Conservation (phyloP, 2,888 invertebrate genomes). For the Rhingia rostrata region DNA sequence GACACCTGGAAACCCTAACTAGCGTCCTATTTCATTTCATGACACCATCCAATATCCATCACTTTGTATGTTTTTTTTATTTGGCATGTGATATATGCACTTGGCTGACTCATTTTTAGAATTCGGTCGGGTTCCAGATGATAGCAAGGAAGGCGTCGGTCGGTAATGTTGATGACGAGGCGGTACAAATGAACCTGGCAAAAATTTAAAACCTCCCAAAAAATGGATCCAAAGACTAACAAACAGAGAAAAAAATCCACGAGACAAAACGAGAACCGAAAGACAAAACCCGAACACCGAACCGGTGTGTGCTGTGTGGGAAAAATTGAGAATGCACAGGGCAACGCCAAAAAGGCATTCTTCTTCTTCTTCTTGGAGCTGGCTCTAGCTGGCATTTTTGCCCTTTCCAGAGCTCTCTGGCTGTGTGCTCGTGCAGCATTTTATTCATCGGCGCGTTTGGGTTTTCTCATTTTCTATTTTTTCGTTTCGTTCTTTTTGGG, state of each 20-base stretch:
- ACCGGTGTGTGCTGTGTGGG: conserved; percentile 68
- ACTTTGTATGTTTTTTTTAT: conserved; percentile 2
- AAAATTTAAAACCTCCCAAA: conserved; percentile 72
- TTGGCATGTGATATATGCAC: background rate
- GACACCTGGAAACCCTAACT: conserved; percentile 20
- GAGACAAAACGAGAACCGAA: conserved; percentile 61
- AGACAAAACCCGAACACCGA: conserved; percentile 66
- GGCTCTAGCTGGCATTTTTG: conserved; percentile 62
- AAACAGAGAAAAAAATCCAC: conserved; percentile 13
- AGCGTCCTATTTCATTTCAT: conserved; percentile 39
- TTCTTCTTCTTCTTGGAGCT: conserved; percentile 44
- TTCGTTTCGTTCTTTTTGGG: conserved; percentile 44
- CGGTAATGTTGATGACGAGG: conserved; percentile 60
- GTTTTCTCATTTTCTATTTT: conserved; percentile 70
- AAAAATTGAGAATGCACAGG: conserved; percentile 73
- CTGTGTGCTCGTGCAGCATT: conserved; percentile 67
- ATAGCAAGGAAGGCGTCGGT: background rate
- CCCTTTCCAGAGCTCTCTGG: conserved; percentile 62
- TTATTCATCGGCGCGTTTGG: conserved; percentile 60
- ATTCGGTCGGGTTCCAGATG: conserved; percentile 40
- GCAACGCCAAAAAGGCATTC: conserved; percentile 72
- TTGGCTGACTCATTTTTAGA: conserved; percentile 62
- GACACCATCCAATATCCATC: conserved; percentile 30
- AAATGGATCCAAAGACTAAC: conserved; percentile 22
- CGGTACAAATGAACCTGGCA: conserved; percentile 63